These are phyloP conservation scores for Thomomys bottae DNA, from an alignment of 2,113 vertebrate species.

Conservation along the genomic window DNA sequence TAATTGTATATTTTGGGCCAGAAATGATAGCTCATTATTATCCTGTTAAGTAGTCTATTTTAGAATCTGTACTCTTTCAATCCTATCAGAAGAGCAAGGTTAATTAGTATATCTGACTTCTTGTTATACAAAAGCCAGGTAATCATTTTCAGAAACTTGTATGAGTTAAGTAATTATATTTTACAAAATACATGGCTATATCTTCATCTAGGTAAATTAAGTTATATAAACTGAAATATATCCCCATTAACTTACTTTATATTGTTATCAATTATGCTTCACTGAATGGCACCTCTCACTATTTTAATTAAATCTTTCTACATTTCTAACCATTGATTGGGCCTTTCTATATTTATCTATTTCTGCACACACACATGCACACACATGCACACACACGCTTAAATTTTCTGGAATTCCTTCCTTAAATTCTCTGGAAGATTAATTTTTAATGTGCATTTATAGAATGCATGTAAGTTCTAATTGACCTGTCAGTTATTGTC, in stretches of 20 bases:
- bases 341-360: not conserved
- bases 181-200: not conserved
- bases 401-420: not conserved
- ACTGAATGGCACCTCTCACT: not conserved
- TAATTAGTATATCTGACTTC: not conserved
- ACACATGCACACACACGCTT: not conserved
- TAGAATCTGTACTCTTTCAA: not conserved
- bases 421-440: not conserved
- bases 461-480: not conserved
- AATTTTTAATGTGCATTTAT: not conserved
- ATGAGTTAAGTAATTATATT: not conserved
- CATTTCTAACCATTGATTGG: not conserved
- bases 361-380: too few relatives aligned
- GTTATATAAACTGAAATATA: not conserved
- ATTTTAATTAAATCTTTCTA: conserved; percentile 6
- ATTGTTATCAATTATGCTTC: conserved; percentile 6
- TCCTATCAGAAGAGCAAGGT: not conserved
- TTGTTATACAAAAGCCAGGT: not conserved
- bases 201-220: not conserved
- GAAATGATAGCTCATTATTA: not conserved
- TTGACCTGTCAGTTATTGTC: not conserved
- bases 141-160: conserved; percentile 22
- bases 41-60: not conserved
- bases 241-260: not conserved
- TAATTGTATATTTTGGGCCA: not conserved